These are phyloP conservation scores for Connochaetes taurinus DNA, from an alignment of 2,113 vertebrate species.

Conservation along the genomic window DNA sequence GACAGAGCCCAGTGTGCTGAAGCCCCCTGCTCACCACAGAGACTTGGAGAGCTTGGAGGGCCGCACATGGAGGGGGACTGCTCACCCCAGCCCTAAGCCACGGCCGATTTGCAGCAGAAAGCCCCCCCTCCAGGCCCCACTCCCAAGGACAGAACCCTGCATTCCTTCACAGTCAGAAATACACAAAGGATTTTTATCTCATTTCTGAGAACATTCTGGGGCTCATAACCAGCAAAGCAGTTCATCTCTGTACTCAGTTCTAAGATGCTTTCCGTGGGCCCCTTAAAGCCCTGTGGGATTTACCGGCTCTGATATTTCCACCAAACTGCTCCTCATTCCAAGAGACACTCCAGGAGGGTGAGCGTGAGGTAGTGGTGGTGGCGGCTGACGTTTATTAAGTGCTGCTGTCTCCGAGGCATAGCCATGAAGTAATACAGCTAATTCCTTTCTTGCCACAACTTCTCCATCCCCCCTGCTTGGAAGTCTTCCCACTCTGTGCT, in stretches of 20 bases:
- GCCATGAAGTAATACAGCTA: not conserved
- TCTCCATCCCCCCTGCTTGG: not conserved
- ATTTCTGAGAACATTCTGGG: not conserved
- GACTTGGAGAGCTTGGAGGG: accelerated
- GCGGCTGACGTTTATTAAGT: not conserved
- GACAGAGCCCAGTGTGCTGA: not conserved
- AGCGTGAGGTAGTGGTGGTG: accelerated
- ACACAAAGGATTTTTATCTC: slow-evolving; percentile 34
- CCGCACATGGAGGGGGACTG: accelerated
- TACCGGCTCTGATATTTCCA: not conserved
- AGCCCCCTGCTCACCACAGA: not conserved
- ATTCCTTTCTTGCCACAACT: not conserved
- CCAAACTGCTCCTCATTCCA: not conserved
- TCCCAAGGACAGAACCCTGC: not conserved
- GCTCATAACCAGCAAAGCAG: not conserved
- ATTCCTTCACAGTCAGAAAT: not conserved
- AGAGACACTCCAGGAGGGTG: accelerated
- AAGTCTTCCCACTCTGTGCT: not conserved
- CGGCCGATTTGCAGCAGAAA: accelerated
- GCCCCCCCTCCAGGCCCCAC: not conserved
- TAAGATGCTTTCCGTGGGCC: not conserved
- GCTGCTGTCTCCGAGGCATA: not conserved
- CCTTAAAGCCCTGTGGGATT: not conserved
- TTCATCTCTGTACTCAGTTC: slow-evolving; percentile 22
- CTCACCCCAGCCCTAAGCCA: not conserved